Evolutionary conservation across 2,888 invertebrate species (phyloP), one percentile per base, ranked within the genome.

Genomic region (Geotrupes spiniger): DNA sequence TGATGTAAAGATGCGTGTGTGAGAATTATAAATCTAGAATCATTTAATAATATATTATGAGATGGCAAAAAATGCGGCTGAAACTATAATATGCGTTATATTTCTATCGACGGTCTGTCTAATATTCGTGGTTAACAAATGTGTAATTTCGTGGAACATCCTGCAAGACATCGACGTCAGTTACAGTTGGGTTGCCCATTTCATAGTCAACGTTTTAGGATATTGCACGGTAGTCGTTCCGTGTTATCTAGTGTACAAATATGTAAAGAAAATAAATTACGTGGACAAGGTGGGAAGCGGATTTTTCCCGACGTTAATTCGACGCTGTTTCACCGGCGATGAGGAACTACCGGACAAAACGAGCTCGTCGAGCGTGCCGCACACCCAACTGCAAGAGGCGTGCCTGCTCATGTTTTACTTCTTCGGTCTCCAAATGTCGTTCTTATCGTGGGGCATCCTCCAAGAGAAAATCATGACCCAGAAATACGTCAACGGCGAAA

Each of bases 381-480:
- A 78, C 45, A 77, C 81, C 43, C 72, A 77, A 56, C 70, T 77
- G 12, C 79, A 82, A 66, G 82, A 85, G 63, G 76, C 79, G 1
- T 58, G 82, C 16, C 68, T 84, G 36, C 73, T 92, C 2, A 40
- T 80, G 1, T 85, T 89, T 71, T 97, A 95, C 71, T 92, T 93
- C 70, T 72, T 81, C 6, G 96, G 97, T 0, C 79, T 98, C 6
- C 93, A 95, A 82, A 78, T 83, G 3, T 88, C 94, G 28, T 97
- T 96, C 68, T 78, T 97, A 16, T 89, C 92, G 48, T 98, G 97
- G 97, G 98, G 98, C 4, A 80, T 97, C 52, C 76, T 99, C 52
- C 98, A 99, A 74, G 99, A 99, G 75, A 92, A 96, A 76, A 92
- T 99, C 48, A 98, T 99, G 93, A 98, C 98, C 0, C 84, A 85